Evolutionary conservation across 2,797 vertebrate species (phyloP).

Genomic region (Poecilia picta): DNA sequence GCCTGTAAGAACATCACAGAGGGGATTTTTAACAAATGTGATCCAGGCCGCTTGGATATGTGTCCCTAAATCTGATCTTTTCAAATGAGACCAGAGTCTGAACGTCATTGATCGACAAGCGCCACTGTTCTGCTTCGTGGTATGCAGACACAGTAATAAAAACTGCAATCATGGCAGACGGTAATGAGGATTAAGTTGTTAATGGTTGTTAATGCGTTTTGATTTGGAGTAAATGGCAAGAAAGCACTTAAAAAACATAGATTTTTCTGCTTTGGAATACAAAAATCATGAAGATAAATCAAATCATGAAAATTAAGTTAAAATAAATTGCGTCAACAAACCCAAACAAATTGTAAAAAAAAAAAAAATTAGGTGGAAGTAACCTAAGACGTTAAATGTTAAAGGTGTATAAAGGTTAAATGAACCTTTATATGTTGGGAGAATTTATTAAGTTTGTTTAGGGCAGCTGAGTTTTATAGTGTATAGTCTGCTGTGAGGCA

Average conservation of each 20-base stretch:
- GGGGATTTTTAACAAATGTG: too few relatives aligned
- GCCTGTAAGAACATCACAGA: too few relatives aligned
- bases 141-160: too few relatives aligned
- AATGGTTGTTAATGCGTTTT: neutral
- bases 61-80: too few relatives aligned
- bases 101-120: too few relatives aligned
- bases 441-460: neutral
- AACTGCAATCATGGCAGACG: too few relatives aligned
- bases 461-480: neutral
- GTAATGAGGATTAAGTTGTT: too few relatives aligned
- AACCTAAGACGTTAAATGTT: neutral
- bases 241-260: neutral
- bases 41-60: too few relatives aligned
- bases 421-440: neutral
- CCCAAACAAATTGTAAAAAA: neutral
- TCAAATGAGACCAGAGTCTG: too few relatives aligned
- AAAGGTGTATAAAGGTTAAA: too few relatives aligned
- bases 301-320: neutral
- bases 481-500: constrained; percentile 19
- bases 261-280: too few relatives aligned
- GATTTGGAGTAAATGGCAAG: neutral
- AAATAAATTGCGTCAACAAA: neutral
- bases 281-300: neutral
- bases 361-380: neutral
- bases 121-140: too few relatives aligned